These are phyloP conservation scores for Allobates femoralis DNA, from an alignment of 2,797 vertebrate species.

Conservation along the genomic window DNA sequence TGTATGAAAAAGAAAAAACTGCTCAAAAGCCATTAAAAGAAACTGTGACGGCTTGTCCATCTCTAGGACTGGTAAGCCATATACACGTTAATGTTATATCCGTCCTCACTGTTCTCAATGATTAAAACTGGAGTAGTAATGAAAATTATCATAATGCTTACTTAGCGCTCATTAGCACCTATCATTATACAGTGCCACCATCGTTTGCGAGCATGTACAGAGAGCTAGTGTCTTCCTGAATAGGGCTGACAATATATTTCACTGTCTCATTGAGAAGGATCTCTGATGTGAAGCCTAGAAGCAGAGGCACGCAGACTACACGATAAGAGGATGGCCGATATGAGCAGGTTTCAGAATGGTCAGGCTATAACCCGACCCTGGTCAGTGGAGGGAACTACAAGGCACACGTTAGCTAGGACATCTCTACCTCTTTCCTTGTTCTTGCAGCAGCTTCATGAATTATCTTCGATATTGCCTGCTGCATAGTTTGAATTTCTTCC, in stretches of 20 bases:
- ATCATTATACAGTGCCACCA: neutral
- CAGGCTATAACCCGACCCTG: too few species aligned
- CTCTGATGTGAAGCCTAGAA: neutral
- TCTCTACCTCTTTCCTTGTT: constrained; percentile 86
- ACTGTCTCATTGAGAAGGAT: neutral
- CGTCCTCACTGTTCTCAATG: neutral
- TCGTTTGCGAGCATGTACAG: neutral
- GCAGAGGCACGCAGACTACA: neutral
- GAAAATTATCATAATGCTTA: neutral
- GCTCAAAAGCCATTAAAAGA: too few species aligned
- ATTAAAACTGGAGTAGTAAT: neutral
- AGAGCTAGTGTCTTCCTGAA: neutral
- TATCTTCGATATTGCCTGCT: constrained; percentile 82
- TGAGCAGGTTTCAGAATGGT: neutral
- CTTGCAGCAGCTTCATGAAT: constrained; percentile 81
- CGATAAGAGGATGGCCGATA: neutral
- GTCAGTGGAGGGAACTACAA: neutral
- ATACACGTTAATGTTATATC: too few species aligned
- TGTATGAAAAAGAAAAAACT: neutral
- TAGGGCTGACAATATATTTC: neutral
- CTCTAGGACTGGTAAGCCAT: too few species aligned
- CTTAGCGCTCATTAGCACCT: neutral
- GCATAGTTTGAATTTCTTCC: constrained; percentile 86
- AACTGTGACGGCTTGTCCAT: too few species aligned
- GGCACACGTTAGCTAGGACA: neutral